Evolutionary conservation across 2,113 vertebrate genomes (phyloP).

Genomic region (Andinoacara biseriatus): DNA sequence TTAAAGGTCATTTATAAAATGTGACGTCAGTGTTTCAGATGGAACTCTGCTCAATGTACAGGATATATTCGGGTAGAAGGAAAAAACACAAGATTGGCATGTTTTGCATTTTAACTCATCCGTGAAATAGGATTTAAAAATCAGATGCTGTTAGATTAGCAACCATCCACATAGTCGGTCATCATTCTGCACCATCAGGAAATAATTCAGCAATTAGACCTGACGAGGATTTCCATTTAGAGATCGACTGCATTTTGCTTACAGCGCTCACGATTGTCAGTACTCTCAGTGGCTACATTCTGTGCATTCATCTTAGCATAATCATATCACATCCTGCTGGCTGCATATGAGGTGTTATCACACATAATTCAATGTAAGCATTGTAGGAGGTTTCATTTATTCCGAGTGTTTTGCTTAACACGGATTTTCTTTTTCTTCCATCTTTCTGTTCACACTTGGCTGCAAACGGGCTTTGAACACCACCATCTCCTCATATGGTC

Average conservation of each 20-base stretch:
- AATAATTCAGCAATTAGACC: conserved; percentile 36
- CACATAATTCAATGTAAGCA: neutral
- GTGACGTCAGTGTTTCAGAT: conserved; percentile 1
- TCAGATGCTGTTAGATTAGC: conserved; percentile 29
- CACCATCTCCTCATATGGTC: conserved; percentile 23
- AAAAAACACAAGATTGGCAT: neutral
- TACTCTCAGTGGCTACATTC: conserved; percentile 8
- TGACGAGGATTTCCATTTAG: conserved; percentile 23
- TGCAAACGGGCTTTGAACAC: conserved; percentile 27
- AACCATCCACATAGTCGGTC: conserved; percentile 1
- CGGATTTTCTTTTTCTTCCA: conserved; percentile 15
- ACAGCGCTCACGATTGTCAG: neutral
- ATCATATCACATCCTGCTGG: conserved; percentile 4
- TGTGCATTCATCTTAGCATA: conserved; percentile 3
- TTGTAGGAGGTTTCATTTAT: neutral
- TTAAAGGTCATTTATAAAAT: neutral
- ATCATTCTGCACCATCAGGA: conserved; percentile 23
- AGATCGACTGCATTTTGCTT: neutral
- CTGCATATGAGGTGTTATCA: conserved; percentile 2
- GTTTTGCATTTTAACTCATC: conserved; percentile 4
- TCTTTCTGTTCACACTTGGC: conserved; percentile 39
- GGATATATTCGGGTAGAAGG: neutral
- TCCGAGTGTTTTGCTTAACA: conserved; percentile 5
- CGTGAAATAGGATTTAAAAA: conserved; percentile 32
- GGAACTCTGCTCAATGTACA: conserved; percentile 1